Conservation (phyloP, 2,113 vertebrate species). For the Choloepus hoffmanni region DNA sequence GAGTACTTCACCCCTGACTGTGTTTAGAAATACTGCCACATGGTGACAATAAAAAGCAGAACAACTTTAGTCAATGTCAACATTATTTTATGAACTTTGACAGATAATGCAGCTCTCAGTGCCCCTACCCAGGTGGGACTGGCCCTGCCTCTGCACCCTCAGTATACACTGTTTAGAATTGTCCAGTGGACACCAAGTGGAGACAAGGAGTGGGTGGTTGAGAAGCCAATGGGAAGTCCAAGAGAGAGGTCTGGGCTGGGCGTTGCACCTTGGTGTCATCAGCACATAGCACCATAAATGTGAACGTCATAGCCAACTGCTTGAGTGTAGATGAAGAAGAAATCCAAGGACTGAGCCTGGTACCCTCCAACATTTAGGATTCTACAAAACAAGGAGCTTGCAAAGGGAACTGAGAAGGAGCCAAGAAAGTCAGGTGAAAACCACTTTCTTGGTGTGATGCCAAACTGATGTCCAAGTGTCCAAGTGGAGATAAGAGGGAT, state of each 20-base stretch:
- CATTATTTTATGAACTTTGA: too few relatives aligned
- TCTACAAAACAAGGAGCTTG: background rate
- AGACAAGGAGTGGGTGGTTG: background rate
- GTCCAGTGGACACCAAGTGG: background rate
- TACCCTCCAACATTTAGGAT: too few relatives aligned
- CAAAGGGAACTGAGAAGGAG: background rate
- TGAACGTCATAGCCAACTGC: background rate
- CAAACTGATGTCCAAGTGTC: rapidly evolving
- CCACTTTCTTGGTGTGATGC: background rate
- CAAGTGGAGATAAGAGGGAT: background rate
- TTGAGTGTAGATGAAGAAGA: background rate
- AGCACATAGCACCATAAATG: background rate
- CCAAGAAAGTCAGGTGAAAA: background rate
- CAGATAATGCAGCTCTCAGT: background rate
- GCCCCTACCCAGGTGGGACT: background rate
- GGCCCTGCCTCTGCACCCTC: background rate
- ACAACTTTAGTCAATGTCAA: background rate
- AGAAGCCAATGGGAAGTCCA: background rate
- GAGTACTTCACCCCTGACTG: background rate
- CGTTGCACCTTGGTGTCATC: rapidly evolving
- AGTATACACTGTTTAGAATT: background rate
- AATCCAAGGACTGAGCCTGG: background rate
- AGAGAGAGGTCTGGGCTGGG: background rate
- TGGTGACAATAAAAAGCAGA: background rate
- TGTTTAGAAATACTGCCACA: background rate